Evolutionary conservation across 2,113 vertebrate genomes (phyloP).

Genomic region (Syngnathoides biaculeatus): DNA sequence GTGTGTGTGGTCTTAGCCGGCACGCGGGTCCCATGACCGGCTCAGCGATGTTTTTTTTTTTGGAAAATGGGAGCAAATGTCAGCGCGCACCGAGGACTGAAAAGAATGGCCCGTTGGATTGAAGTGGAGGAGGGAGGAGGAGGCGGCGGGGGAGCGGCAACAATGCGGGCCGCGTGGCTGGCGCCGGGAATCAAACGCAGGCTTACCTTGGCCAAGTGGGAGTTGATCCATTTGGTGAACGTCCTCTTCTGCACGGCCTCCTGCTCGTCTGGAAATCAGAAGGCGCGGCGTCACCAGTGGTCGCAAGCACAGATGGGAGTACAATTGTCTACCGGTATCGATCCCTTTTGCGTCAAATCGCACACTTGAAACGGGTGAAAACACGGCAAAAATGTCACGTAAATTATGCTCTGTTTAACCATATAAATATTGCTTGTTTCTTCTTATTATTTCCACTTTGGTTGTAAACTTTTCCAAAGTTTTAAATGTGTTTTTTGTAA

Average conservation of each 20-base stretch:
- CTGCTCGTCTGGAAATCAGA: constrained; percentile 87
- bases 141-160: constrained; percentile 11
- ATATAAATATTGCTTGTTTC: too few relatives aligned
- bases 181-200: constrained; percentile 30
- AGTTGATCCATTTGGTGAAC: constrained; percentile 99
- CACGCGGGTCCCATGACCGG: constrained; percentile 50
- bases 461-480: too few relatives aligned
- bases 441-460: too few relatives aligned
- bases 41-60: constrained; percentile 31
- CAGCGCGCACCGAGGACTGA: constrained; percentile 9
- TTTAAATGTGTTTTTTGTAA: too few relatives aligned
- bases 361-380: background rate
- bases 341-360: too few relatives aligned
- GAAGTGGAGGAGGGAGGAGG: constrained; percentile 19
- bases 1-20: constrained; percentile 41
- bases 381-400: background rate
- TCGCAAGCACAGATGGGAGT: constrained; percentile 52
- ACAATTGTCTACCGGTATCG: constrained; percentile 43
- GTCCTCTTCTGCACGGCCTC: constrained; percentile 97
- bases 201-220: constrained; percentile 94
- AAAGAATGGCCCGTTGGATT: constrained; percentile 10
- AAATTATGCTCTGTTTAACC: too few relatives aligned
- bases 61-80: constrained; percentile 42
- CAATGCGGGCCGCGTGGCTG: constrained; percentile 42
- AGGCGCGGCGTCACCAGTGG: constrained; percentile 46